Base-by-base conservation (phyloP, 2,888 invertebrate genomes). In the Parascotia fuliginaria region DNA sequence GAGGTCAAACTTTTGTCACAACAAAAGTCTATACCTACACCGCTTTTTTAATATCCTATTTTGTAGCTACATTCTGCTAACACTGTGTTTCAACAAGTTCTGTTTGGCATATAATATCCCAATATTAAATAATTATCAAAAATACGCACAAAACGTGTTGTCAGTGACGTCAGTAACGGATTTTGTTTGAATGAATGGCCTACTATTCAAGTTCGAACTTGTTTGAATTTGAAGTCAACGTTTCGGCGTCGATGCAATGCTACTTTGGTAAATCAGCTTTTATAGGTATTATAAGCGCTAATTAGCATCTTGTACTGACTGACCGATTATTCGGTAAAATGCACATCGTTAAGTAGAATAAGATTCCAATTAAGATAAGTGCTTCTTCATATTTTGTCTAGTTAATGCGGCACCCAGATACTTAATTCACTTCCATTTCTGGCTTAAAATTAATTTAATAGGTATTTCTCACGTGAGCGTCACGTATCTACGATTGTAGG, bases 291-390 rank as follows among this genome's bases (percentile, higher is more conserved):
- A 6, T 24, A 19, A 3, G 19, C 19, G 2, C 19, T 5, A 19
- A 12, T 9, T 32, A 48, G 32, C 31, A 37, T 40, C 32, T 13
- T 12, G 36, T 45, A 43, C 52, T 31, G 40, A 42, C 47, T 37
- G 39, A 31, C 43, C 49, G 33, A 49, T 65, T 52, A 60, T 60
- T 60, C 61, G 45, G 47, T 55, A 55, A 67, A 66, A 55, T 63
- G 52, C 53, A 60, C 60, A 55, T 40, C 57, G 49, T 59, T 65
- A 54, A 51, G 46, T 42, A 52, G 47, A 63, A 52, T 48, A 52
- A 69, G 73, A 73, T 74, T 73, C 65, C 61, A 72, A 77, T 79
- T 73, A 73, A 61, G 67, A 72, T 75, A 72, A 69, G 52, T 62
- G 57, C 51, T 60, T 62, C 60, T 55, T 62, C 57, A 68, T 44